These are phyloP conservation scores for Eumerus sabulonum DNA, from an alignment of 2,888 invertebrate genomes.

Conservation along the genomic window DNA sequence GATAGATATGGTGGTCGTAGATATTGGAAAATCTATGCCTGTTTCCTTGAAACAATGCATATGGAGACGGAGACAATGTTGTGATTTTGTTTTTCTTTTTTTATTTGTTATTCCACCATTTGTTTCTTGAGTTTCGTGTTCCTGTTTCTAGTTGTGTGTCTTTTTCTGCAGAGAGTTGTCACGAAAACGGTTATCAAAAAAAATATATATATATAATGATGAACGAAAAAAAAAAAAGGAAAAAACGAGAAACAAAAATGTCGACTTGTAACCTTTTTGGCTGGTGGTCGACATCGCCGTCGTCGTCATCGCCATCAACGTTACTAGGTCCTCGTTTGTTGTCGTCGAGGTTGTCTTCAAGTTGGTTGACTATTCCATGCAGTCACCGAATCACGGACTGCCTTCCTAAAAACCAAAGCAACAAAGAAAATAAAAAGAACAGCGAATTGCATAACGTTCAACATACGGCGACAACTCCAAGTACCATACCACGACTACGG, in stretches of 20 bases:
- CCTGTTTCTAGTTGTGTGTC: conserved; percentile 42
- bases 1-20: conserved; percentile 51
- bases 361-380: conserved; percentile 63
- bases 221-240: too few species aligned
- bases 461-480: conserved; percentile 10
- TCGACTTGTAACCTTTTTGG: conserved; percentile 62
- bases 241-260: conserved; percentile 14
- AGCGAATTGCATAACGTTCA: conserved; percentile 58
- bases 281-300: conserved; percentile 61
- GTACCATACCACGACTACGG: conserved; percentile 4
- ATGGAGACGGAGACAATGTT: conserved; percentile 1
- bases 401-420: conserved; percentile 47
- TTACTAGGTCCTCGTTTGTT: conserved; percentile 7
- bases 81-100: too few species aligned
- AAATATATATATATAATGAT: too few species aligned
- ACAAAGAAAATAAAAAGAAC: too few species aligned
- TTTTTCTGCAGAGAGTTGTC: conserved; percentile 48
- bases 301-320: conserved; percentile 33
- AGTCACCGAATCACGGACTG: conserved; percentile 65
- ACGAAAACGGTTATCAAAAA: conserved; percentile 64
- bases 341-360: conserved; percentile 51
- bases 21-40: conserved; percentile 51
- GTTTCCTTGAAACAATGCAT: conserved; percentile 62
- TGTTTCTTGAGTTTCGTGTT: conserved; percentile 22
- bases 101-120: conserved; percentile 10